Evolutionary conservation across 1,140 invertebrate species (phyloP).

Genomic region (Adoxophyes honmai): DNA sequence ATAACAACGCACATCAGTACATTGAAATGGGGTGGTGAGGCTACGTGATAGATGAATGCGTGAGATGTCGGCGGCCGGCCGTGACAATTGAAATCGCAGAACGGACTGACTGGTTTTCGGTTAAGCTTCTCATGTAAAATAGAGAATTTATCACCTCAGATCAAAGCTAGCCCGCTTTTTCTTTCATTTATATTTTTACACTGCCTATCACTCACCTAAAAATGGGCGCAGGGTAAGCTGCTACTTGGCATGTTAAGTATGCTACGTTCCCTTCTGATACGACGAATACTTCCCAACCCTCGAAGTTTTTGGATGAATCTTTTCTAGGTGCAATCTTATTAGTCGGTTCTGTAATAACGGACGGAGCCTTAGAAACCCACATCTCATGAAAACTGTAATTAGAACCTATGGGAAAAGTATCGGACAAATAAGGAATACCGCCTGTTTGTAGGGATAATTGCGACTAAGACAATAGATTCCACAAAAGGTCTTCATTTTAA

Average conservation of each 20-base stretch:
- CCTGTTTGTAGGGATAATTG: too few species aligned
- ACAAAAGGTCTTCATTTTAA: too few species aligned
- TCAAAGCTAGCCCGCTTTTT: not conserved
- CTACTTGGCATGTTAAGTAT: constrained; percentile 83
- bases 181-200: not conserved
- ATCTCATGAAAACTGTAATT: not conserved
- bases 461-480: too few species aligned
- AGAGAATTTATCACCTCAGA: not conserved
- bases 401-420: constrained; percentile 7
- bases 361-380: constrained; percentile 25
- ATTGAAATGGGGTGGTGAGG: constrained; percentile 52
- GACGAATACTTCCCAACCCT: constrained; percentile 82
- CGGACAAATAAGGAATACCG: not conserved
- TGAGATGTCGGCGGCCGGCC: constrained; percentile 64
- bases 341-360: constrained; percentile 81
- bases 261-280: constrained; percentile 76
- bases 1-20: constrained; percentile 73
- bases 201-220: constrained; percentile 79
- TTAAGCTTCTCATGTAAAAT: not conserved
- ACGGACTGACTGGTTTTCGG: not conserved
- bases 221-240: constrained; percentile 82
- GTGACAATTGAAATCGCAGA: constrained; percentile 26
- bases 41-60: constrained; percentile 72
- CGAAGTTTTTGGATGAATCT: constrained; percentile 81
- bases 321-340: constrained; percentile 82